Evolutionary conservation across 2,888 invertebrate species (phyloP).

Genomic region (Coelopa pilipes): DNA sequence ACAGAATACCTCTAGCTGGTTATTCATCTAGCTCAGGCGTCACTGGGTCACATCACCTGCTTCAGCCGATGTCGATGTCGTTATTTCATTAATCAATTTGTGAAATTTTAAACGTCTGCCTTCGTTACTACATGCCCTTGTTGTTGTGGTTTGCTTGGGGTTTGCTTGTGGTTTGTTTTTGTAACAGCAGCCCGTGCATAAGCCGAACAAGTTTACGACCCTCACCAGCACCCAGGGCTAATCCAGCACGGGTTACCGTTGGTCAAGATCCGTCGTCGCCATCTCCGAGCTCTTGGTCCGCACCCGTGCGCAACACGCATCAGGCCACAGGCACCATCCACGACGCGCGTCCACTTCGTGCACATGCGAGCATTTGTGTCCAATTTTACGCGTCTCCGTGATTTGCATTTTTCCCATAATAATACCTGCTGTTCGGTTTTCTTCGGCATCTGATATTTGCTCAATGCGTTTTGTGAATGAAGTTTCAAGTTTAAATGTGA

Average conservation of each 20-base stretch:
- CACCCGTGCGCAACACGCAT: too few species aligned
- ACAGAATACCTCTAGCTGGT: too few species aligned
- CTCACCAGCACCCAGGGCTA: background rate
- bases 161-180: background rate
- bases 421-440: conserved; percentile 14
- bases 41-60: background rate
- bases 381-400: background rate
- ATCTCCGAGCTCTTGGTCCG: background rate
- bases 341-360: too few species aligned
- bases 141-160: background rate
- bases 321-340: too few species aligned
- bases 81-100: conserved; percentile 13
- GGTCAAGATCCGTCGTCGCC: conserved; percentile 37
- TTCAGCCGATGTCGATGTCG: background rate
- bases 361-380: conserved; percentile 23
- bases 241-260: conserved; percentile 34
- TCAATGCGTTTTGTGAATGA: conserved; percentile 41
- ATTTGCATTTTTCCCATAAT: conserved; percentile 21
- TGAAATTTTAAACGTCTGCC: background rate
- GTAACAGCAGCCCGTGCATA: background rate
- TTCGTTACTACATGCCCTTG: background rate
- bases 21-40: background rate
- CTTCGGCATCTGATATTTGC: conserved; percentile 22
- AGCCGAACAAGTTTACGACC: background rate
- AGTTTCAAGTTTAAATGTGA: conserved; percentile 34